Conservation (phyloP, 1,140 invertebrate species). For the Harlomillsia oculata region DNA sequence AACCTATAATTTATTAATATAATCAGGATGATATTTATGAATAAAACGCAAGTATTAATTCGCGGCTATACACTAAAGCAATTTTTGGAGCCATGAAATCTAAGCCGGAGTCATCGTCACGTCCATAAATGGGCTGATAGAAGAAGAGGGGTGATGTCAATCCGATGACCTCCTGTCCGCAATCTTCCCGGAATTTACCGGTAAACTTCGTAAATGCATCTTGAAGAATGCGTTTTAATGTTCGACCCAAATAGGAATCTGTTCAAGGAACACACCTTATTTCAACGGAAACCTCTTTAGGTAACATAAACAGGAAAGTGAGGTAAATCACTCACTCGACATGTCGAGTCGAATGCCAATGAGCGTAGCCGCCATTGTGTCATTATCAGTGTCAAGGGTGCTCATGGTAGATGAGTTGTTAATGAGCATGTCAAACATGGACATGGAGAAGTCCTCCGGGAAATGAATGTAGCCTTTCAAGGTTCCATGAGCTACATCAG, state of each 20-base stretch:
- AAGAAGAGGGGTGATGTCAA: slow-evolving; percentile 14
- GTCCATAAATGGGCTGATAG: slow-evolving; percentile 55
- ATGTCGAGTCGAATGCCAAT: slow-evolving; percentile 36
- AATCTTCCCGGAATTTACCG: background rate
- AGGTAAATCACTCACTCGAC: no score
- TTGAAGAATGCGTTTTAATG: slow-evolving; percentile 1
- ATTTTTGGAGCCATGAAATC: slow-evolving; percentile 71
- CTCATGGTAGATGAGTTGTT: no score
- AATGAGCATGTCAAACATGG: slow-evolving; percentile 38
- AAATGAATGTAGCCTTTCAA: slow-evolving; percentile 44
- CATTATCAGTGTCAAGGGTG: slow-evolving; percentile 37
- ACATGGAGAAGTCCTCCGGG: slow-evolving; percentile 40
- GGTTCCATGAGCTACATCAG: slow-evolving; percentile 39
- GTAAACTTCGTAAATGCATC: slow-evolving; percentile 7
- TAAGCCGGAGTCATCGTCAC: slow-evolving; percentile 51
- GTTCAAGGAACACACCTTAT: no score
- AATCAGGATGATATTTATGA: no score
- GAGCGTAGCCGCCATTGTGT: slow-evolving; percentile 39
- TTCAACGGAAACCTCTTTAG: no score
- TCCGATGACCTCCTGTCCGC: slow-evolving; percentile 7
- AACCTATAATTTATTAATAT: no score
- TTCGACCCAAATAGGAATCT: slow-evolving; percentile 4
- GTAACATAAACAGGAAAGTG: no score
- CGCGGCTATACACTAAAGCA: no score
- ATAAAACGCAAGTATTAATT: no score